A percentile compares a stretch with the other conserved stretches of the same genome.
Evolutionary conservation across 2,113 vertebrate species (phyloP).

Genomic region (Myocastor coypus): DNA sequence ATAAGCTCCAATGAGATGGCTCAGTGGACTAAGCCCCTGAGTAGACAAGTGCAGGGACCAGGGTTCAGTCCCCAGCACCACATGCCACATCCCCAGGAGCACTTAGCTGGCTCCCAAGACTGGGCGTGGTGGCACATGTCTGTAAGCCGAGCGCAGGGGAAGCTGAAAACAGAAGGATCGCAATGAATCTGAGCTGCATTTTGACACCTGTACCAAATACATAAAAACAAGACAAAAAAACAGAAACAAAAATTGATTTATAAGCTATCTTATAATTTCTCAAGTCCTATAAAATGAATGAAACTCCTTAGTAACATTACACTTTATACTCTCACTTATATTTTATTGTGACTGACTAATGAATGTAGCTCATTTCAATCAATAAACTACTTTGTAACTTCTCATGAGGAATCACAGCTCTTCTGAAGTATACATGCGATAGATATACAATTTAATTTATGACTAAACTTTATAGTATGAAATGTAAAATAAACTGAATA

Average conservation of each 20-base stretch:
- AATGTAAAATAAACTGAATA: background rate
- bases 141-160: too few relatives aligned
- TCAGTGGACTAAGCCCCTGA: too few relatives aligned
- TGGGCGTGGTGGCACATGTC: too few relatives aligned
- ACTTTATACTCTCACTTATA: background rate
- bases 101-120: too few relatives aligned
- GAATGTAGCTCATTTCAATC: background rate
- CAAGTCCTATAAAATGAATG: background rate
- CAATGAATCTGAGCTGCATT: too few relatives aligned
- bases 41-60: too few relatives aligned
- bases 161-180: too few relatives aligned
- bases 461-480: background rate
- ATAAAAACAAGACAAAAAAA: too few relatives aligned
- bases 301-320: background rate
- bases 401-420: background rate
- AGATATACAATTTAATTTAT: background rate
- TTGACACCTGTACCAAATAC: too few relatives aligned
- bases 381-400: background rate
- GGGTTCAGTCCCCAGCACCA: too few relatives aligned
- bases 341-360: background rate
- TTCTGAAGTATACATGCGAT: background rate
- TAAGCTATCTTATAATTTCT: constrained; percentile 30
- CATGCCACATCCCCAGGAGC: too few relatives aligned
- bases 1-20: too few relatives aligned
- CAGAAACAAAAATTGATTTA: background rate